A percentile compares a stretch with the other conserved stretches of the same genome.
These are phyloP conservation scores for Odontesthes bonariensis DNA, from an alignment of 2,113 vertebrate species.

Conservation along the genomic window DNA sequence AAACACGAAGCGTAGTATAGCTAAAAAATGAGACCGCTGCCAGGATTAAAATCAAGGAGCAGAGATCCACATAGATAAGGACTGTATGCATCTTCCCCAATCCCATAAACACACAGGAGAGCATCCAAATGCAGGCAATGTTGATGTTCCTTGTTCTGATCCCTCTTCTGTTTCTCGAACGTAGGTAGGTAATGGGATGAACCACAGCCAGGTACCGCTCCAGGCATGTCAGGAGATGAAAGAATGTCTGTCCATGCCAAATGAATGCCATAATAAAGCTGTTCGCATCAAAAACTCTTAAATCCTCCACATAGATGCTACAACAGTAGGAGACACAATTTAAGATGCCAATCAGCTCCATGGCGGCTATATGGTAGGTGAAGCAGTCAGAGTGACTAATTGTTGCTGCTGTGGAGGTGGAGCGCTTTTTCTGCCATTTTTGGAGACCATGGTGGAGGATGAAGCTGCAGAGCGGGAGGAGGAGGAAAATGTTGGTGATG, in stretches of 20 bases:
- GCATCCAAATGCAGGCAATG: neutral
- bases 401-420: neutral
- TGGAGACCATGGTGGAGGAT: neutral
- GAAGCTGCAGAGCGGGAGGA: neutral
- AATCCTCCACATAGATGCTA: neutral
- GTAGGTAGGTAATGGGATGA: neutral
- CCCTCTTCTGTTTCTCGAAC: neutral
- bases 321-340: neutral
- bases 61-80: neutral
- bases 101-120: neutral
- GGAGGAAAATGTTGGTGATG: neutral
- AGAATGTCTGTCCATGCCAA: neutral
- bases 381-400: slow-evolving; percentile 4
- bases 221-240: slow-evolving; percentile 8
- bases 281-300: neutral
- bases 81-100: too few relatives aligned
- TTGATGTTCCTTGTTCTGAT: neutral
- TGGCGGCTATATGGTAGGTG: neutral
- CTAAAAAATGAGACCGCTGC: neutral
- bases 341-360: neutral
- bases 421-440: neutral
- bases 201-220: slow-evolving; percentile 16
- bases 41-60: neutral
- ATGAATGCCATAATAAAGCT: rapidly evolving
- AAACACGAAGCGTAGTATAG: neutral